These are phyloP conservation scores for Hassar affinis DNA, from an alignment of 2,113 vertebrate genomes.

Conservation along the genomic window DNA sequence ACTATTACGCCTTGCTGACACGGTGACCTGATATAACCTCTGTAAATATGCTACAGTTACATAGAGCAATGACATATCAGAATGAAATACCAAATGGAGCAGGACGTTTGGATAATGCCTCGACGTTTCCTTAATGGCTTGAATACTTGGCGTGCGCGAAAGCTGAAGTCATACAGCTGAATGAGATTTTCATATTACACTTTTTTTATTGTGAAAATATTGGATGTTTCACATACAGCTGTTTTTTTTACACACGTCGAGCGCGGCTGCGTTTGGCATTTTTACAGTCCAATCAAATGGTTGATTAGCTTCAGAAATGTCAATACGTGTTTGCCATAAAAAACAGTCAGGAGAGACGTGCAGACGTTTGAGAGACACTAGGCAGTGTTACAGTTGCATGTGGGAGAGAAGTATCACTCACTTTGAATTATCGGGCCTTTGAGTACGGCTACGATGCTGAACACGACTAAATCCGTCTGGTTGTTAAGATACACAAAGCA, in stretches of 20 bases:
- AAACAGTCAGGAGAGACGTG: constrained; percentile 9
- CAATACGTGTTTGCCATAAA: background rate
- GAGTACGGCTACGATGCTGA: background rate
- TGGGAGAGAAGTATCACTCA: constrained; percentile 20
- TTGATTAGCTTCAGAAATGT: constrained; percentile 4
- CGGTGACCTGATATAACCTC: constrained; percentile 13
- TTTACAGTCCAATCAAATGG: constrained; percentile 21
- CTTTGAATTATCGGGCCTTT: constrained; percentile 2
- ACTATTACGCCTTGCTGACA: background rate
- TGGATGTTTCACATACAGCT: background rate
- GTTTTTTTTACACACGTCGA: background rate
- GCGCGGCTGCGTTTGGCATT: background rate
- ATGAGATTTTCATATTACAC: background rate
- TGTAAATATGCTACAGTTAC: background rate
- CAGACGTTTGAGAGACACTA: background rate
- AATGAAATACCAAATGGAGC: background rate
- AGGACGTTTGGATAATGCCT: background rate
- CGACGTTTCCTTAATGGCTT: background rate
- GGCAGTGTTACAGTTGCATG: background rate
- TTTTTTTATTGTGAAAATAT: background rate
- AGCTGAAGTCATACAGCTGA: background rate
- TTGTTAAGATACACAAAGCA: constrained; percentile 33
- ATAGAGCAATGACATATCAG: background rate
- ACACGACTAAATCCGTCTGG: constrained; percentile 12
- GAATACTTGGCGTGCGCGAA: background rate